A percentile compares a stretch with the other conserved stretches of the same genome.
Conservation (phyloP, 2,888 invertebrate genomes). For the Tromatobia lineatoria region DNA sequence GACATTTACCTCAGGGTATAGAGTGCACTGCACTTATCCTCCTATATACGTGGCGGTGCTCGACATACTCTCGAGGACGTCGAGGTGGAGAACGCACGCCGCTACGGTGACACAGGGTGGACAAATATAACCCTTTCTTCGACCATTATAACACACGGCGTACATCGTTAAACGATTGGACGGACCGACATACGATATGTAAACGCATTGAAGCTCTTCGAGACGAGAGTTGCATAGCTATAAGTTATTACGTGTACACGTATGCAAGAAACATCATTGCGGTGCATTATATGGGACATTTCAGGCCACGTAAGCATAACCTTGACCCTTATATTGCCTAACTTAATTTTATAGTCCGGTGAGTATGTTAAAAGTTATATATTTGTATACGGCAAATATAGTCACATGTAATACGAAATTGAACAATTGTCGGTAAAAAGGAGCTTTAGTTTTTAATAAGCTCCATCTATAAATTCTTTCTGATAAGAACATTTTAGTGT, state of each 20-base stretch:
- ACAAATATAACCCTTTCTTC: constrained; percentile 51
- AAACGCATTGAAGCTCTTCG: constrained; percentile 60
- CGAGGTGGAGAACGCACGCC: constrained; percentile 13
- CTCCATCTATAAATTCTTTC: too few species aligned
- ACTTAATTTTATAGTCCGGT: background rate
- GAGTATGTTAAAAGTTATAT: background rate
- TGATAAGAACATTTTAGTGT: too few species aligned
- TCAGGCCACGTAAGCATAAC: background rate
- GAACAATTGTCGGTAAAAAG: too few species aligned
- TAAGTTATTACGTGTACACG: constrained; percentile 19
- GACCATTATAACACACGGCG: constrained; percentile 31
- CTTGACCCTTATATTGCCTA: background rate
- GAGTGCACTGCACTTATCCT: constrained; percentile 39
- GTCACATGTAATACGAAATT: too few species aligned
- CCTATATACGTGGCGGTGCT: constrained; percentile 4
- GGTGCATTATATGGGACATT: background rate
- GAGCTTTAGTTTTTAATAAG: too few species aligned
- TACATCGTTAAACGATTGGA: constrained; percentile 54
- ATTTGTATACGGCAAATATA: too few species aligned
- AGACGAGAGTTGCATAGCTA: constrained; percentile 18
- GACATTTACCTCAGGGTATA: constrained; percentile 28
- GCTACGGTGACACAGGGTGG: constrained; percentile 39
- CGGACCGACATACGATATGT: constrained; percentile 62
- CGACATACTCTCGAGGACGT: constrained; percentile 27
- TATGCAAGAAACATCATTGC: background rate